Conservation (phyloP, 1,140 invertebrate genomes). For the Oncopodura yosiiana region DNA sequence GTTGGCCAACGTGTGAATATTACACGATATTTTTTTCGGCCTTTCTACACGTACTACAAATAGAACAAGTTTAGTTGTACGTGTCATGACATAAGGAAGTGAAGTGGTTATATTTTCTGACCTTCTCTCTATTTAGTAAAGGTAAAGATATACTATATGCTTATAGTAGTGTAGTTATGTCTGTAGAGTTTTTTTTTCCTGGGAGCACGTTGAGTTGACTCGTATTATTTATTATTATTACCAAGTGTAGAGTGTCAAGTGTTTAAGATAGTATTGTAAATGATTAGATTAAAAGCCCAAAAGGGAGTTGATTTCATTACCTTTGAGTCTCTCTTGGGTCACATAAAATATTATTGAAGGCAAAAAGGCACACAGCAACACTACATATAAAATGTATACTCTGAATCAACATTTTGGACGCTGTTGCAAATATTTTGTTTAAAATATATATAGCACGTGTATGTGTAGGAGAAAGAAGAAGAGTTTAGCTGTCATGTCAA, state of each 20-base stretch:
- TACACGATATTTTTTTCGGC: too few species aligned
- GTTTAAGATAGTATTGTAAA: slow-evolving; percentile 20
- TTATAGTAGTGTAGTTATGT: too few species aligned
- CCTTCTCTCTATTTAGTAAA: background rate
- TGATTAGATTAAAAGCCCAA: slow-evolving; percentile 20
- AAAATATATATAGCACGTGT: background rate
- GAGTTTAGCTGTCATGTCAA: background rate
- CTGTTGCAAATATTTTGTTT: background rate
- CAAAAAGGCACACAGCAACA: background rate
- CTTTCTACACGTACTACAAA: too few species aligned
- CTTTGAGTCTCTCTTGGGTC: slow-evolving; percentile 17
- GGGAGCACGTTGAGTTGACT: background rate
- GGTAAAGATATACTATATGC: background rate
- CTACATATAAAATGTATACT: background rate
- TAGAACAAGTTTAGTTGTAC: too few species aligned
- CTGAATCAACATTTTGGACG: background rate
- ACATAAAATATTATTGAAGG: slow-evolving; percentile 27
- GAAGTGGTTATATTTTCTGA: background rate
- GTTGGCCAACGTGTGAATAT: too few species aligned
- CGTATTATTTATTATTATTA: too few species aligned
- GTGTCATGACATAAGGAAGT: too few species aligned
- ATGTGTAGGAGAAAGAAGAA: background rate
- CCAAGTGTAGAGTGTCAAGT: slow-evolving; percentile 5
- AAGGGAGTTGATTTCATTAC: slow-evolving; percentile 25
- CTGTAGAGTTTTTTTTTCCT: background rate